phyloP scores from a whole-genome alignment of 2,797 vertebrate species.

The Psittacula derbiana region DNA sequence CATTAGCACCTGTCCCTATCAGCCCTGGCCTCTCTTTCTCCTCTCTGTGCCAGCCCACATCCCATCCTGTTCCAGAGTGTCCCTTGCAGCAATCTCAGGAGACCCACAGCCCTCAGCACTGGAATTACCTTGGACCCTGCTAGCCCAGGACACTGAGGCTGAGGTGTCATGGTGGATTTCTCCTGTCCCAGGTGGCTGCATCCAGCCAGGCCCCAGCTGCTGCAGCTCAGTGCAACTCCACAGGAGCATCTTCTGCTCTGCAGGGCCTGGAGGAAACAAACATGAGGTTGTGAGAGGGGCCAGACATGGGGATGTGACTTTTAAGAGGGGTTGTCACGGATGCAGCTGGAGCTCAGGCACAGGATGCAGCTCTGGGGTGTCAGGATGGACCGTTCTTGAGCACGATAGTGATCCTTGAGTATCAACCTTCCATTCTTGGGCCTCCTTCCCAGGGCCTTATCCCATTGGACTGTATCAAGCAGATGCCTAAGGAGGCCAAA shows the following conservation, averaged over 20 bases:
- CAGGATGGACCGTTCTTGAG: not conserved
- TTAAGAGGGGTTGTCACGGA: not conserved
- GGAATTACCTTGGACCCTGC: not conserved
- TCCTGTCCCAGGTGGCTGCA: not conserved
- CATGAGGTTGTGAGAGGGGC: not conserved
- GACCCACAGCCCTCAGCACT: not conserved
- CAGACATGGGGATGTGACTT: accelerated
- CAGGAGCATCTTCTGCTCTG: not conserved
- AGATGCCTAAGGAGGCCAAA: not conserved
- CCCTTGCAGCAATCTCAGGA: not conserved
- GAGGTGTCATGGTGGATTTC: not conserved
- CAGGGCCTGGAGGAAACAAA: not conserved
- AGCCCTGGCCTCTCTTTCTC: not conserved
- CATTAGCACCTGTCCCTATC: not conserved
- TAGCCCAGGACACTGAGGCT: not conserved
- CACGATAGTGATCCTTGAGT: not conserved
- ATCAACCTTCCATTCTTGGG: not conserved
- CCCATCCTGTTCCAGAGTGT: not conserved
- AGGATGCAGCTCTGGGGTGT: not conserved
- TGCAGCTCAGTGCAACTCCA: not conserved
- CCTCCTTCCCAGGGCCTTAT: not conserved
- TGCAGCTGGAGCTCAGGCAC: not conserved
- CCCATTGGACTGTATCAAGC: not conserved
- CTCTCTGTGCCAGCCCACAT: not conserved
- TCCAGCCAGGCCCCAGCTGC: not conserved